These are phyloP conservation scores for Phortica okadai DNA, from an alignment of 2,888 invertebrate species.

Conservation along the genomic window DNA sequence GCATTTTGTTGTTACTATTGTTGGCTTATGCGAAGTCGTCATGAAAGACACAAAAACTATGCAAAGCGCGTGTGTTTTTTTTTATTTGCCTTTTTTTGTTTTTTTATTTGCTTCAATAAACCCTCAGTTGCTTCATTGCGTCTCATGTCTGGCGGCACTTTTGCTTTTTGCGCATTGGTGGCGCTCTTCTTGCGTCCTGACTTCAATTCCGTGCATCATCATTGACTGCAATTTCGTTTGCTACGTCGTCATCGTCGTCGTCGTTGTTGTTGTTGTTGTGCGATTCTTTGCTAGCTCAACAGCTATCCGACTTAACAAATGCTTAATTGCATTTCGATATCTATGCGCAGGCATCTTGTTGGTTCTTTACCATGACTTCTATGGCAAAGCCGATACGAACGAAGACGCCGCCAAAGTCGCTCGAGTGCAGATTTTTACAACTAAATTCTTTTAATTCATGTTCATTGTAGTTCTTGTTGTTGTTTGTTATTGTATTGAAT, in stretches of 20 bases:
- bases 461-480: conserved; percentile 27
- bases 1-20: too few relatives aligned
- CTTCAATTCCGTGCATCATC: conserved; percentile 15
- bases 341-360: conserved; percentile 72
- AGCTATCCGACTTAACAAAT: conserved; percentile 61
- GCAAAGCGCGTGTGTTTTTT: conserved; percentile 52
- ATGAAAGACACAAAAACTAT: conserved; percentile 55
- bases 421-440: conserved; percentile 59
- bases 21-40: too few relatives aligned
- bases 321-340: conserved; percentile 76
- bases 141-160: conserved; percentile 43
- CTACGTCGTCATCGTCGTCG: conserved; percentile 4
- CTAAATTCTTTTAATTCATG: conserved; percentile 60
- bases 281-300: conserved; percentile 35
- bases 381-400: conserved; percentile 20
- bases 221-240: not conserved
- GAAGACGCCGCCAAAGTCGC: conserved; percentile 37
- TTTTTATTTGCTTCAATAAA: not conserved
- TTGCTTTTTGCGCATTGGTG: conserved; percentile 24
- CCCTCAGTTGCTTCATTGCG: not conserved
- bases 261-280: not conserved
- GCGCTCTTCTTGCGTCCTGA: conserved; percentile 14
- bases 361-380: conserved; percentile 8
- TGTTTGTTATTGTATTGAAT: conserved; percentile 24
- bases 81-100: not conserved